These are phyloP conservation scores for Panagrolaimus sp. DNA, from an alignment of 1,140 invertebrate genomes.

Conservation along the genomic window DNA sequence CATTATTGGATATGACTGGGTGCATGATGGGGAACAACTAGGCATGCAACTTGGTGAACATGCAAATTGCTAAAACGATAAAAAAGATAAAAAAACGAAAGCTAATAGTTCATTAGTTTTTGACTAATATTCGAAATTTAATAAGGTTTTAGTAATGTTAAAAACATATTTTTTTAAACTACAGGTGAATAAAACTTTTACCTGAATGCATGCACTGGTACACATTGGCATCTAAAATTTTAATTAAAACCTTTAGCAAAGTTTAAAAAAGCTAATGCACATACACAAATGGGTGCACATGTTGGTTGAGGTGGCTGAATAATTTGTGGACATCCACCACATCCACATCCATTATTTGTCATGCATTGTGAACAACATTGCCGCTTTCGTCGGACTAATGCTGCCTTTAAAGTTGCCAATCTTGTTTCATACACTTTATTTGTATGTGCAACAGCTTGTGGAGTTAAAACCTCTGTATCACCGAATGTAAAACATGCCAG, in stretches of 20 bases:
- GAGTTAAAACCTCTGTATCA: neutral
- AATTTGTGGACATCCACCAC: conserved; percentile 14
- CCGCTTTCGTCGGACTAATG: conserved; percentile 13
- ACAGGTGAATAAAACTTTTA: too few relatives aligned
- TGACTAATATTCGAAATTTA: too few relatives aligned
- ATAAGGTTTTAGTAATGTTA: too few relatives aligned
- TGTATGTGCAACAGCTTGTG: neutral
- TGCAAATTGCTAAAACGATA: neutral
- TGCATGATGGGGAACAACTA: neutral
- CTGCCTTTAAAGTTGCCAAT: neutral
- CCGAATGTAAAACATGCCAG: neutral
- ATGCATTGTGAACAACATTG: conserved; percentile 19
- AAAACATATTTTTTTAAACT: too few relatives aligned
- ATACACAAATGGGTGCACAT: conserved; percentile 11
- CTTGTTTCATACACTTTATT: neutral
- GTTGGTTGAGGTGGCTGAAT: neutral
- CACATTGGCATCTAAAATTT: too few relatives aligned
- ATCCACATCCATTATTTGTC: conserved; percentile 6
- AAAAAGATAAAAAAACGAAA: too few relatives aligned
- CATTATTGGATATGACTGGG: neutral
- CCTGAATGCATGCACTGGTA: neutral
- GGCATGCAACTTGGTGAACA: neutral
- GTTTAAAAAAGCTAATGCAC: too few relatives aligned
- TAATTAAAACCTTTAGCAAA: too few relatives aligned
- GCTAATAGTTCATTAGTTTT: too few relatives aligned